These are phyloP conservation scores for Squalus acanthias DNA, from an alignment of 2,797 vertebrate species.

Conservation along the genomic window DNA sequence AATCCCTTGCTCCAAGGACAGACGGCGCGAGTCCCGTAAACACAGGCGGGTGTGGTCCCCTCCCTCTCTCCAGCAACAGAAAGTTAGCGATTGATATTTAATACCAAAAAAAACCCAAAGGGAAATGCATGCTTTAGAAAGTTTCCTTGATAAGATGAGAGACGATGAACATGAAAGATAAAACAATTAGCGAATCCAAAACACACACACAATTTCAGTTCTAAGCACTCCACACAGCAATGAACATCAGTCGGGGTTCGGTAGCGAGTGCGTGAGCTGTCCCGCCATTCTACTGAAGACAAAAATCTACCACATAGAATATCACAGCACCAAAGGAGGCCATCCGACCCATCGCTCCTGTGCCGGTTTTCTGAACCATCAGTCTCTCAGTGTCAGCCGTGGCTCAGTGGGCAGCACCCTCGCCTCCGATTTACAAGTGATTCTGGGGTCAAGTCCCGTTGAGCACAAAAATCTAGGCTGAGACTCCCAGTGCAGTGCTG, in stretches of 20 bases:
- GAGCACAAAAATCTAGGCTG: too few species aligned
- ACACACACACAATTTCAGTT: background rate
- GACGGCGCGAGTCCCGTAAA: background rate
- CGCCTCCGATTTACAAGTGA: too few species aligned
- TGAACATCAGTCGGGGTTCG: background rate
- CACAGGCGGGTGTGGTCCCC: background rate
- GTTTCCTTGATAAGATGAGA: background rate
- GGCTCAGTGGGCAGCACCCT: too few species aligned
- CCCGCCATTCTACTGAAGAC: background rate
- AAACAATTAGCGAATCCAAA: background rate
- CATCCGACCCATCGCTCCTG: background rate
- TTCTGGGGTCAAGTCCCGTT: too few species aligned
- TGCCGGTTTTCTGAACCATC: background rate
- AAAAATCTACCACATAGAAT: background rate
- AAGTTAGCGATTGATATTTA: background rate
- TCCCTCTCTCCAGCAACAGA: background rate
- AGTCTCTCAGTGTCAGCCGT: too few species aligned
- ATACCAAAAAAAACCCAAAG: background rate
- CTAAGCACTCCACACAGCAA: background rate
- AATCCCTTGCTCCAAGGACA: background rate
- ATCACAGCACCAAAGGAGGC: background rate
- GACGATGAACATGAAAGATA: background rate
- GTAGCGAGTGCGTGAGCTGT: background rate
- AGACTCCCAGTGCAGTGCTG: too few species aligned
- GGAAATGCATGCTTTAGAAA: background rate